Percentiles rank a stretch among this genome's conserved stretches.
phyloP scores from a whole-genome alignment of 2,888 invertebrate species.

The Eupeodes luniger region DNA sequence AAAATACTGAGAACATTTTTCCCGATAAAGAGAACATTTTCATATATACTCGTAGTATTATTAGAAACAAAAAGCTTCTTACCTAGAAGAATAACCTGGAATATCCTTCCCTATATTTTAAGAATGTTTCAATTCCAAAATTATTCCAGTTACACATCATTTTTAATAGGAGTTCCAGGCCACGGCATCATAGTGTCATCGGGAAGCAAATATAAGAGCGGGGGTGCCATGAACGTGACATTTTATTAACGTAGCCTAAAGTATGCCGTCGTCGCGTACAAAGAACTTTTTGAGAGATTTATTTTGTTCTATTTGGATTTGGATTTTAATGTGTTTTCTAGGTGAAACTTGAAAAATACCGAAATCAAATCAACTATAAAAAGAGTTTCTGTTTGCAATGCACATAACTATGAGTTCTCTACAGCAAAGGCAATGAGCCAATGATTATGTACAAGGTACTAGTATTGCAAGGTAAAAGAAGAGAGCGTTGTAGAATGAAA shows the following conservation, averaged over 20 bases:
- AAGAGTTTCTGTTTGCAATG: slow-evolving; percentile 70
- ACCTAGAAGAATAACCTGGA: slow-evolving; percentile 6
- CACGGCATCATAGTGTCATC: slow-evolving; percentile 60
- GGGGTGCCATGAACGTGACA: slow-evolving; percentile 62
- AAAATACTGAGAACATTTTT: slow-evolving; percentile 10
- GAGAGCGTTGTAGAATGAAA: slow-evolving; percentile 10
- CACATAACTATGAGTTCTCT: slow-evolving; percentile 47
- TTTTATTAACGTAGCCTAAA: slow-evolving; percentile 62
- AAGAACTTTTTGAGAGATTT: slow-evolving; percentile 50
- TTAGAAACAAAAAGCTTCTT: slow-evolving; percentile 44
- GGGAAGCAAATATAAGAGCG: slow-evolving; percentile 32
- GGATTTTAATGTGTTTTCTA: background rate
- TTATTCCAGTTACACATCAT: slow-evolving; percentile 54
- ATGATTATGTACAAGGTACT: background rate
- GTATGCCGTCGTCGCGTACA: slow-evolving; percentile 67
- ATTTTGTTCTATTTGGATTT: slow-evolving; percentile 10
- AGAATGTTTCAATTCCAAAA: slow-evolving; percentile 6
- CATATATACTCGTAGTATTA: slow-evolving; percentile 12
- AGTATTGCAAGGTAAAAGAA: slow-evolving; percentile 6
- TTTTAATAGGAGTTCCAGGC: slow-evolving; percentile 54
- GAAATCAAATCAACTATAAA: slow-evolving; percentile 46
- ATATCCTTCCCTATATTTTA: slow-evolving; percentile 6
- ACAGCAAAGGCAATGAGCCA: slow-evolving; percentile 66
- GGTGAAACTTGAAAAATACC: slow-evolving; percentile 29
- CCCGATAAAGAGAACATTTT: slow-evolving; percentile 18